Evolutionary conservation across 1,140 invertebrate genomes (phyloP).

Genomic region (Hirudo medicinalis): DNA sequence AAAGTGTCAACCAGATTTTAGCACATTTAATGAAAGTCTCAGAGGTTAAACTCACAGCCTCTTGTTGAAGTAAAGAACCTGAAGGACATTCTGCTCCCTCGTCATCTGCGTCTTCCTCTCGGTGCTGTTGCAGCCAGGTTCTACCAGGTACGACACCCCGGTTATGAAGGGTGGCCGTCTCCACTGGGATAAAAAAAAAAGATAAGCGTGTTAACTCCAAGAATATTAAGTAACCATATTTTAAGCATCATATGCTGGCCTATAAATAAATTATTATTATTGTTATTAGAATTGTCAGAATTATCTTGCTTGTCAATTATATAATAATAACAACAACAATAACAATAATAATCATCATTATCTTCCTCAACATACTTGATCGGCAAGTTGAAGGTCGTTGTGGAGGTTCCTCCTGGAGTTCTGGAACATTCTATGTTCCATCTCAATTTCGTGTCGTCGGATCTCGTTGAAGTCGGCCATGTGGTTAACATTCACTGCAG

Average conservation of each 20-base stretch:
- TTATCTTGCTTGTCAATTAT: no score
- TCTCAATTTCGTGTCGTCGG: conserved; percentile 71
- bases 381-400: conserved; percentile 27
- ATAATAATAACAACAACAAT: neutral
- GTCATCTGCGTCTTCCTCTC: conserved; percentile 73
- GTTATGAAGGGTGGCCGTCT: conserved; percentile 57
- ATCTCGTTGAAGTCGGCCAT: conserved; percentile 66
- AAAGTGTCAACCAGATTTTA: conserved; percentile 17
- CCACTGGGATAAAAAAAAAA: conserved; percentile 35
- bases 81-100: conserved; percentile 64
- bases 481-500: conserved; percentile 72
- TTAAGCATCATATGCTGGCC: neutral
- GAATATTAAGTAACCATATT: neutral
- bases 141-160: conserved; percentile 51
- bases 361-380: no score
- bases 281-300: no score
- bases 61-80: conserved; percentile 64
- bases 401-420: conserved; percentile 48
- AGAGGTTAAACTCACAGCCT: conserved; percentile 47
- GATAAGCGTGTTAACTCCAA: no score
- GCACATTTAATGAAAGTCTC: conserved; percentile 14
- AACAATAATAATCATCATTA: neutral
- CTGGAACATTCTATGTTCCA: conserved; percentile 68
- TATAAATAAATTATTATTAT: neutral
- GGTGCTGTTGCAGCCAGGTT: conserved; percentile 62